Conservation (phyloP, 2,797 vertebrate species). For the Dermochelys coriacea region DNA sequence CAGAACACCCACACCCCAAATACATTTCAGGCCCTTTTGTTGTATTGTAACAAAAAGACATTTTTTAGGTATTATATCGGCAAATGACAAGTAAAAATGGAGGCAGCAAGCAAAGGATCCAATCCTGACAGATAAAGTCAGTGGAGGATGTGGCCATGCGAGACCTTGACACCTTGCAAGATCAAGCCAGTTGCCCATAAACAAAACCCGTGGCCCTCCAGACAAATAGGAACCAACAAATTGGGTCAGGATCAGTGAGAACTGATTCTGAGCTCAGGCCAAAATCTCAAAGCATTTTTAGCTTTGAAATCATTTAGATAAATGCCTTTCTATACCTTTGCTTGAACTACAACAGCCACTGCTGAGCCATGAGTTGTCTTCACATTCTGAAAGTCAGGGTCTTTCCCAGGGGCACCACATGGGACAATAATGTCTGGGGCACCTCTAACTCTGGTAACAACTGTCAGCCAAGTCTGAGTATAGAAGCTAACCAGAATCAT, state of each 20-base stretch:
- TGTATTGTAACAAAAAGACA: neutral
- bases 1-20: neutral
- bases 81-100: neutral
- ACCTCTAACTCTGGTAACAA: neutral
- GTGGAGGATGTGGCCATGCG: neutral
- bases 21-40: too few relatives aligned
- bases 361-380: neutral
- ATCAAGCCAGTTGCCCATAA: neutral
- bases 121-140: neutral
- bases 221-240: neutral
- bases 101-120: neutral
- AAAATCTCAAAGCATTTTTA: neutral
- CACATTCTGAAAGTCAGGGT: neutral
- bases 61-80: neutral
- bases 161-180: neutral
- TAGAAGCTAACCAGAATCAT: neutral
- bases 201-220: neutral
- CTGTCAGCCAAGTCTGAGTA: neutral
- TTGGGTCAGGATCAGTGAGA: neutral
- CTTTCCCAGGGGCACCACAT: neutral
- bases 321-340: neutral
- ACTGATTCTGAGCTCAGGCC: neutral
- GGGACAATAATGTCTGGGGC: neutral
- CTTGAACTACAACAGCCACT: neutral
- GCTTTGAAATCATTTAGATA: neutral